phyloP scores from a whole-genome alignment of 2,888 invertebrate genomes.

The Osedax fenrisi region DNA sequence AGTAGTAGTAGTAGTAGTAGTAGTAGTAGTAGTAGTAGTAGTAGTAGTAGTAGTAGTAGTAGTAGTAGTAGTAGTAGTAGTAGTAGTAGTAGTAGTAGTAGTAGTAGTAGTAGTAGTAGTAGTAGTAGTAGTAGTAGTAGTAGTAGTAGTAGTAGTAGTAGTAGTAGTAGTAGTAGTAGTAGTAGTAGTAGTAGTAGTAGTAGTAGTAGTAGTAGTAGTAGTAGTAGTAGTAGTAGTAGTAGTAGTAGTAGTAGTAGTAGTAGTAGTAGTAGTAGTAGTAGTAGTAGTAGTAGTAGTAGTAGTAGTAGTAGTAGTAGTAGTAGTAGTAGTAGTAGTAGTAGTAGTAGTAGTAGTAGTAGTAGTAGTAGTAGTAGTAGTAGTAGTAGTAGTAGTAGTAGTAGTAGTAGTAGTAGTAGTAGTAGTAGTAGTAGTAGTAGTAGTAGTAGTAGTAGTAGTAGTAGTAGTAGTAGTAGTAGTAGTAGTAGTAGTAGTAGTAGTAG shows the following conservation, averaged over 20 bases:
- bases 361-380: conserved; percentile 4
- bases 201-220: conserved; percentile 10
- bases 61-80: too few relatives aligned
- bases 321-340: conserved; percentile 6
- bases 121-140: too few relatives aligned
- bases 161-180: too few relatives aligned
- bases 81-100: too few relatives aligned
- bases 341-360: conserved; percentile 4
- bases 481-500: conserved; percentile 4
- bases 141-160: too few relatives aligned
- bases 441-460: conserved; percentile 10
- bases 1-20: too few relatives aligned
- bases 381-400: conserved; percentile 4
- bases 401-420: conserved; percentile 4
- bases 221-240: conserved; percentile 10
- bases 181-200: not conserved
- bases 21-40: too few relatives aligned
- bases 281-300: conserved; percentile 7
- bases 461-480: conserved; percentile 10
- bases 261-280: conserved; percentile 7
- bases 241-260: conserved; percentile 10
- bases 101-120: too few relatives aligned
- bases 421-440: conserved; percentile 10
- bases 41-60: too few relatives aligned
- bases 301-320: conserved; percentile 10